Base-by-base conservation (phyloP, 1,140 invertebrate genomes). In the Pseudomyrmex cubaensis region DNA sequence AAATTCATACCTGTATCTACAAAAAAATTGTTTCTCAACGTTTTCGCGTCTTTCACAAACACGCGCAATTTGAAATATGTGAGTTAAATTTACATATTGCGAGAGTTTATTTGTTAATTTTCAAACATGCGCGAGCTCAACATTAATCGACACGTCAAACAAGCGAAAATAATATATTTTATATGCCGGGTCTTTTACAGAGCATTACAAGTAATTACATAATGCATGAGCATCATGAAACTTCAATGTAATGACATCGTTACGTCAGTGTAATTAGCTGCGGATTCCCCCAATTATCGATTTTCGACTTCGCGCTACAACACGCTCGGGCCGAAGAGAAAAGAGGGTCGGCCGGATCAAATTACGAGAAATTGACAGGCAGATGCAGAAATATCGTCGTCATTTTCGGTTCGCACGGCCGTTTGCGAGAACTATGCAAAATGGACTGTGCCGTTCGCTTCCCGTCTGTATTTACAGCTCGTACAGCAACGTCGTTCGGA, bases 251-350 rank as follows among this genome's bases (percentile, higher is more conserved):
- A 7, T 78, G 22, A 72, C 48, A 59, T 44, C 44, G 57, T 78
- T 35, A 48, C 20, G 12, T 72, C 22, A 4, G 20, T 61, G 64
- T 12, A 66, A 86, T 87, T 87, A 86, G 70, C 35, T 56, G 52
- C 15, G 17, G 22, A 86, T 66, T 86, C 76, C 56, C 56, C 48
- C 35, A 35, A n/a, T 66, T 52, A 76, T 63, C 20, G 52, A 77
- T 77, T 87, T 87, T 77, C 57, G n/a, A 48, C 8, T 12, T 0
- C 20, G 20, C 56, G 17, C 20, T 54, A 74, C 35, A 35, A 35
- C 35, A 35, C 35, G 35, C 35, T 50, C 70, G 74, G 70, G 82
- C 57, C 52, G 52, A 8, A 56, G 48, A 74, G 20, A 82, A 75
- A 67, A 78, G 50, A 52, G 56, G 61, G 52, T 54, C 35, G 35